Conservation (phyloP, 2,113 vertebrate species). For the Onychorhynchus coronatus region DNA sequence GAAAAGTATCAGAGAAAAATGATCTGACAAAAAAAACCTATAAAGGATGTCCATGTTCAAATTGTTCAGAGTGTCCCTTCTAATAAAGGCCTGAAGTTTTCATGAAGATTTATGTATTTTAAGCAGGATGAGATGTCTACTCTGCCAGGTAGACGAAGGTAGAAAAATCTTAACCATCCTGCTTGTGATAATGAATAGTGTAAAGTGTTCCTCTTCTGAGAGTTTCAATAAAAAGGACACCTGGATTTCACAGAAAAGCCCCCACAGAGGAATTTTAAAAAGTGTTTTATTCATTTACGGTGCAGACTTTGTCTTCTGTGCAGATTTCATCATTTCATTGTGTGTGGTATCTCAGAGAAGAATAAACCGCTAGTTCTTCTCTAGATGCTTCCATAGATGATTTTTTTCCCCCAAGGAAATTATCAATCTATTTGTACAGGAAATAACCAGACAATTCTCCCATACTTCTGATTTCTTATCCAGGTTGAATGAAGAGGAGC, state of each 20-base stretch:
- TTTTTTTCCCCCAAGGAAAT: background rate
- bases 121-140: background rate
- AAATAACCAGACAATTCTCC: background rate
- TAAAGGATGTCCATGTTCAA: background rate
- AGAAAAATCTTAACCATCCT: background rate
- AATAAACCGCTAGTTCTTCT: slow-evolving; percentile 30
- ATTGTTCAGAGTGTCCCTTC: background rate
- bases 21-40: background rate
- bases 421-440: background rate
- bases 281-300: slow-evolving; percentile 50
- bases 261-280: slow-evolving; percentile 47
- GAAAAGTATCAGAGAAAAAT: background rate
- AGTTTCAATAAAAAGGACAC: slow-evolving; percentile 44
- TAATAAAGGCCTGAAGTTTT: background rate
- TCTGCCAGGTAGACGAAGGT: background rate
- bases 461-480: background rate
- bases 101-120: background rate
- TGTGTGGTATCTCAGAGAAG: slow-evolving; percentile 26
- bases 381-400: background rate
- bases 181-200: slow-evolving; percentile 28
- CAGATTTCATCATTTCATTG: slow-evolving; percentile 53
- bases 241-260: slow-evolving; percentile 45
- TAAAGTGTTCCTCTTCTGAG: slow-evolving; percentile 52
- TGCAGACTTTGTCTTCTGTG: background rate
- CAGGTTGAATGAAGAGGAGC: background rate